A percentile compares a stretch with the other conserved stretches of the same genome.
Conservation (phyloP, 2,797 vertebrate genomes). For the Apogon talboti region DNA sequence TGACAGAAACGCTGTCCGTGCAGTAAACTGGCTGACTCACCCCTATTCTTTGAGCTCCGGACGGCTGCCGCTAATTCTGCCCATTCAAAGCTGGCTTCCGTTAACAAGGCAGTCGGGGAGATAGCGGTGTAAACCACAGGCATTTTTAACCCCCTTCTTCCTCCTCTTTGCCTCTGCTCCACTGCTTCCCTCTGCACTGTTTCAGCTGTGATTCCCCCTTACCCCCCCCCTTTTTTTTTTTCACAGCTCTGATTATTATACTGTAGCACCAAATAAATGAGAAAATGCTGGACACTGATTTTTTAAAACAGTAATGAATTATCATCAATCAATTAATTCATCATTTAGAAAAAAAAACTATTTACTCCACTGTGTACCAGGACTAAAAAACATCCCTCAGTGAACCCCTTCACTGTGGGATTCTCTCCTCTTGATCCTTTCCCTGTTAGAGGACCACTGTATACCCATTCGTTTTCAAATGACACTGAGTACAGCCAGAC, state of each 20-base stretch:
- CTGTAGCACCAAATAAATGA: not conserved
- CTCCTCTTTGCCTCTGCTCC: constrained; percentile 4
- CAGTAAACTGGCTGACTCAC: constrained; percentile 83
- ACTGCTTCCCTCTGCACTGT: constrained; percentile 9
- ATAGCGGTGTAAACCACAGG: constrained; percentile 58
- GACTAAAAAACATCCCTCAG: constrained; percentile 1
- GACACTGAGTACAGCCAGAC: constrained; percentile 42
- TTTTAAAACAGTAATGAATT: no score
- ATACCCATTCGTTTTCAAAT: constrained; percentile 46
- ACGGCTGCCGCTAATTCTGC: constrained; percentile 73
- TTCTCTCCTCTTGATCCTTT: constrained; percentile 32
- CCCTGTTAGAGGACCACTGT: constrained; percentile 29
- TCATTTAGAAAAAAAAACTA: no score
- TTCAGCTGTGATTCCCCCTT: constrained; percentile 11
- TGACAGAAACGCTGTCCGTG: constrained; percentile 74
- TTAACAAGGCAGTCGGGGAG: constrained; percentile 71
- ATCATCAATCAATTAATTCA: no score
- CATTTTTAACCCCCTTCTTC: constrained; percentile 44
- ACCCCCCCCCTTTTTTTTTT: not conserved
- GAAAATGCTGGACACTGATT: no score
- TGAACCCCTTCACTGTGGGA: constrained; percentile 14
- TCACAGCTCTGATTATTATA: not conserved
- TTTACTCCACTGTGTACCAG: not conserved
- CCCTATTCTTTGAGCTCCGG: constrained; percentile 75
- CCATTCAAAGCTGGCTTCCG: constrained; percentile 79